Evolutionary conservation across 1,140 invertebrate species (phyloP).

Genomic region (Pantala flavescens): DNA sequence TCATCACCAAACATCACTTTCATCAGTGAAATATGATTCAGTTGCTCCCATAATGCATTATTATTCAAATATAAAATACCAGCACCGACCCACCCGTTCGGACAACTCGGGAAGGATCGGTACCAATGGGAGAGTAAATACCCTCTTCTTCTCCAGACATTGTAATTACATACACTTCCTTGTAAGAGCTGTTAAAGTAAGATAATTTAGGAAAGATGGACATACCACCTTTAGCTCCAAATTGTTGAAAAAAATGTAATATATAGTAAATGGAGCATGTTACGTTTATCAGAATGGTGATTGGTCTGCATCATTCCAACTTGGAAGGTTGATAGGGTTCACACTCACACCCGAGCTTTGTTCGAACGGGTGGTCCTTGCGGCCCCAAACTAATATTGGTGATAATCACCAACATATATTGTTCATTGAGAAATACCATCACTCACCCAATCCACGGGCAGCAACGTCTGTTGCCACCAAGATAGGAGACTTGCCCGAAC

Average conservation of each 20-base stretch:
- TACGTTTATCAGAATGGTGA: slow-evolving; percentile 5
- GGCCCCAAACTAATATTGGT: not conserved
- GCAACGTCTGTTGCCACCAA: slow-evolving; percentile 98
- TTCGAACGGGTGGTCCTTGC: slow-evolving; percentile 2
- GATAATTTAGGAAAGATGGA: not conserved
- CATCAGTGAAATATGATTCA: not conserved
- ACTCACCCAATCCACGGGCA: slow-evolving; percentile 92
- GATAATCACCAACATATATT: too few relatives aligned
- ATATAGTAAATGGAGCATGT: not conserved
- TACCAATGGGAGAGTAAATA: not conserved
- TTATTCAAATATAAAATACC: not conserved
- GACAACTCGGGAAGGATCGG: not conserved
- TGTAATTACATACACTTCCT: not conserved
- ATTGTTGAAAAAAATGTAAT: not conserved
- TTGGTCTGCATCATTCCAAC: not conserved
- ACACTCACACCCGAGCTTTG: not conserved
- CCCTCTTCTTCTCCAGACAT: not conserved
- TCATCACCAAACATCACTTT: not conserved
- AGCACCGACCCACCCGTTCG: not conserved
- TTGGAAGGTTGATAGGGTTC: not conserved
- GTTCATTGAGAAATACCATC: slow-evolving; percentile 4
- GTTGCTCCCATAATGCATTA: slow-evolving; percentile 9
- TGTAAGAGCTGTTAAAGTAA: not conserved
- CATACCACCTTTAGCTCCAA: not conserved
- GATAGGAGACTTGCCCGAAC: slow-evolving; percentile 79